A percentile compares a stretch with the other conserved stretches of the same genome.
phyloP scores from a whole-genome alignment of 1,140 invertebrate genomes.

The Aphidius gifuensis region DNA sequence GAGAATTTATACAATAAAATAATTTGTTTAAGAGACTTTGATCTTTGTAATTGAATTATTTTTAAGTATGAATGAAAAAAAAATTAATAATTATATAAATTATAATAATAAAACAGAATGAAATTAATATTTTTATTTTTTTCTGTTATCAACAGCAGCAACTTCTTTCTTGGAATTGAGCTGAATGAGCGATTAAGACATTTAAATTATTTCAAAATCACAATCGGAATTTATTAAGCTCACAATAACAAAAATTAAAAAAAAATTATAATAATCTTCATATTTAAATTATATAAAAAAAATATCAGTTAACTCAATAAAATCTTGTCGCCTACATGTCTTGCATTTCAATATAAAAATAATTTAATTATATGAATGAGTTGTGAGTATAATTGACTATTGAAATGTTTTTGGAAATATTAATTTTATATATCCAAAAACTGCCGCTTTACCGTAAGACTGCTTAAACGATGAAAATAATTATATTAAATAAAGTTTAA shows the following conservation, averaged over 20 bases:
- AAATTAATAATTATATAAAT: too few relatives aligned
- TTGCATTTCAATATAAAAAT: constrained; percentile 20
- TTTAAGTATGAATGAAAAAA: too few relatives aligned
- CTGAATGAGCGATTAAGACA: too few relatives aligned
- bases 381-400: too few relatives aligned
- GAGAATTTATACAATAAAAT: too few relatives aligned
- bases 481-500: constrained; percentile 3
- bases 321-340: constrained; percentile 30
- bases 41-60: too few relatives aligned
- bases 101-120: too few relatives aligned
- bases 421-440: constrained; percentile 30
- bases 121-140: too few relatives aligned
- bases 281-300: neutral
- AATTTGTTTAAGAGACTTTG: too few relatives aligned
- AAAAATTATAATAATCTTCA: neutral
- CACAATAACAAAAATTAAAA: neutral
- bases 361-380: neutral
- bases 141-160: too few relatives aligned
- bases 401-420: neutral
- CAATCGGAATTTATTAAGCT: neutral
- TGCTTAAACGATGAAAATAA: constrained; percentile 40
- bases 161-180: too few relatives aligned
- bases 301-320: constrained; percentile 21
- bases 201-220: too few relatives aligned
- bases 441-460: constrained; percentile 42